These are phyloP conservation scores for Theristicus caerulescens DNA, from an alignment of 2,113 vertebrate genomes.

Conservation along the genomic window DNA sequence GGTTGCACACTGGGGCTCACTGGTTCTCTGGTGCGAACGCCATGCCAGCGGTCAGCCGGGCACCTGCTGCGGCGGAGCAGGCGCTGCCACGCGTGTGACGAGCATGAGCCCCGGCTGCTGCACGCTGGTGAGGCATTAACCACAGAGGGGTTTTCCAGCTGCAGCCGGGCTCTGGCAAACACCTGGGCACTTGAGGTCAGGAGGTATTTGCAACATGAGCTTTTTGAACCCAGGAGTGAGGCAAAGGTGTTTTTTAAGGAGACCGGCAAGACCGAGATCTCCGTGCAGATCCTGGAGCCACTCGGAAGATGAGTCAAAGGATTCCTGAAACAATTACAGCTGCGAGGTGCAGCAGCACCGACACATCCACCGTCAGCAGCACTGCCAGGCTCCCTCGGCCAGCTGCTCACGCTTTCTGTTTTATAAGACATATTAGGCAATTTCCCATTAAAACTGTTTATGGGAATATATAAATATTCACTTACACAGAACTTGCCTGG, in stretches of 20 bases:
- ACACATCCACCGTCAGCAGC: background rate
- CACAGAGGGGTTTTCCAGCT: constrained; percentile 60
- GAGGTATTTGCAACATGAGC: background rate
- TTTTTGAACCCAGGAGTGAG: background rate
- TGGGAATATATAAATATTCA: background rate
- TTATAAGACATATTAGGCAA: background rate
- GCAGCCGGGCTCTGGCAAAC: background rate
- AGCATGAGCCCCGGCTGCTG: background rate
- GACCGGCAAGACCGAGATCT: background rate
- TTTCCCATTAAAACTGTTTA: constrained; percentile 39
- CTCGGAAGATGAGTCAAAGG: constrained; percentile 12
- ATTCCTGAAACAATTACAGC: background rate
- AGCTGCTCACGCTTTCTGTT: background rate
- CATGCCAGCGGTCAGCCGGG: background rate
- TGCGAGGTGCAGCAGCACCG: background rate
- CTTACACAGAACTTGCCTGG: background rate
- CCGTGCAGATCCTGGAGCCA: background rate
- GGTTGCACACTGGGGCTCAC: fast-evolving
- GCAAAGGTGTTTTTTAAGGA: background rate
- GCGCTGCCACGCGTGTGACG: background rate
- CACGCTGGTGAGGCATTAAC: background rate
- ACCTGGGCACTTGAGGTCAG: background rate
- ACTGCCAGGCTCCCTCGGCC: background rate
- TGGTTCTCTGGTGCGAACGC: background rate
- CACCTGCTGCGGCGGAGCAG: background rate